Conservation (phyloP, 2,888 invertebrate genomes). For the Apamea sordens region DNA sequence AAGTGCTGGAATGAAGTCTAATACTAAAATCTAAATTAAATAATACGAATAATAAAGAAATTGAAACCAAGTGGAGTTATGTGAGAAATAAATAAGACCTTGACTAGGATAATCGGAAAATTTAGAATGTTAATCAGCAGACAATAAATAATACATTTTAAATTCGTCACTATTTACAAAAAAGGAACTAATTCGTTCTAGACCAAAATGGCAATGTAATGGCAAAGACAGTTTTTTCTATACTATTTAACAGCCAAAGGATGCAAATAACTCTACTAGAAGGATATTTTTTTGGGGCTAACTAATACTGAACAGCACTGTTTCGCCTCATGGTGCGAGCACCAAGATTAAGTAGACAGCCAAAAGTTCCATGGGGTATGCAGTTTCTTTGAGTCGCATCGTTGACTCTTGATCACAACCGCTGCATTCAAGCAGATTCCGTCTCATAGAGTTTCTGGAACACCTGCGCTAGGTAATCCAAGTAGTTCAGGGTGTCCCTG, state of each 20-base stretch:
- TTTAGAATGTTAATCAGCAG: constrained; percentile 84
- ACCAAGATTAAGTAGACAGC: constrained; percentile 72
- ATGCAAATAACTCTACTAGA: constrained; percentile 76
- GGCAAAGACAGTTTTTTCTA: constrained; percentile 85
- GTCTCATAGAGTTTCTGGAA: constrained; percentile 79
- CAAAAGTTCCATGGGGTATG: constrained; percentile 55
- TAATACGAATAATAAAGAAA: constrained; percentile 80
- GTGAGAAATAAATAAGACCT: constrained; percentile 87
- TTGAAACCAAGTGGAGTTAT: constrained; percentile 81
- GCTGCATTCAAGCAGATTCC: constrained; percentile 68
- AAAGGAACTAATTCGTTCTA: constrained; percentile 89
- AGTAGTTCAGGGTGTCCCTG: constrained; percentile 84
- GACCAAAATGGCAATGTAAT: constrained; percentile 90
- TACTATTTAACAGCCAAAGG: constrained; percentile 84
- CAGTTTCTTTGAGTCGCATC: constrained; percentile 65
- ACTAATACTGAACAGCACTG: constrained; percentile 71
- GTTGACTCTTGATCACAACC: constrained; percentile 71
- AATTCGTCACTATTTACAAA: constrained; percentile 89
- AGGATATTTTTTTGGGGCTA: constrained; percentile 73
- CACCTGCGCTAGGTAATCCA: constrained; percentile 82
- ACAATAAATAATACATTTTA: constrained; percentile 87
- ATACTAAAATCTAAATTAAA: constrained; percentile 83
- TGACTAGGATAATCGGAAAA: constrained; percentile 89
- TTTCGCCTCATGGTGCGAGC: constrained; percentile 58
- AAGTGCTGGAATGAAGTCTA: constrained; percentile 84